phyloP scores from a whole-genome alignment of 1,140 invertebrate species.

The Aethina tumida region DNA sequence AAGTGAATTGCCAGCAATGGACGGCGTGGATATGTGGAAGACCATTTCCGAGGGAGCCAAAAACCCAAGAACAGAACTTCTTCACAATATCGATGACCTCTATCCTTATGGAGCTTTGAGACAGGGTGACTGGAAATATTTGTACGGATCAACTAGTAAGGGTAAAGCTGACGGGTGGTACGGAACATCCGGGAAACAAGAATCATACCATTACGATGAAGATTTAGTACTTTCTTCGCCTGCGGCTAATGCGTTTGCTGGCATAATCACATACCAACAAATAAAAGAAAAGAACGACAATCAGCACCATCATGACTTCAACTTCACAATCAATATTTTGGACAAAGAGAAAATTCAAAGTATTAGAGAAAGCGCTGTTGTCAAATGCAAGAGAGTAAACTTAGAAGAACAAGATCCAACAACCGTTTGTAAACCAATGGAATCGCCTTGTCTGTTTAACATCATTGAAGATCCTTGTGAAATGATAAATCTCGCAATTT shows the following conservation, averaged over 20 bases:
- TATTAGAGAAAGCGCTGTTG: slow-evolving; percentile 36
- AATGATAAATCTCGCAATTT: slow-evolving; percentile 51
- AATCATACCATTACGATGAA: slow-evolving; percentile 35
- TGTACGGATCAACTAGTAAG: slow-evolving; percentile 47
- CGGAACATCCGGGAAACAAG: slow-evolving; percentile 42
- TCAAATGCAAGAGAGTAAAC: slow-evolving; percentile 31
- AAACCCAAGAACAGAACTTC: slow-evolving; percentile 50
- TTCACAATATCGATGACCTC: slow-evolving; percentile 64
- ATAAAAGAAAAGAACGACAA: slow-evolving; percentile 29
- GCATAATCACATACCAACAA: slow-evolving; percentile 36
- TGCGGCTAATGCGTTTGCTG: slow-evolving; percentile 38
- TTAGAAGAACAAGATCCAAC: slow-evolving; percentile 16
- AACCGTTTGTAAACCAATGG: slow-evolving; percentile 41
- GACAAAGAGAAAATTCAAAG: slow-evolving; percentile 30
- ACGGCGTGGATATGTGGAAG: slow-evolving; percentile 65
- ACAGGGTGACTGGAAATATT: slow-evolving; percentile 61
- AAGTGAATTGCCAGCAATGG: slow-evolving; percentile 36
- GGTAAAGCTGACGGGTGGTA: slow-evolving; percentile 46
- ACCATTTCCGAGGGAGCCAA: slow-evolving; percentile 40
- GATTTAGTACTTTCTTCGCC: slow-evolving; percentile 41
- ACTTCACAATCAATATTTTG: slow-evolving; percentile 27
- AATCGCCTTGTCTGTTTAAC: slow-evolving; percentile 62
- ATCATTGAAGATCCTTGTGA: slow-evolving; percentile 69
- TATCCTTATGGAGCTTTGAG: slow-evolving; percentile 50
- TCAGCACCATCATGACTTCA: slow-evolving; percentile 3